Evolutionary conservation across 2,797 vertebrate genomes (phyloP), one percentile per base, ranked within the genome.

Genomic region (Pogonophryne albipinna): DNA sequence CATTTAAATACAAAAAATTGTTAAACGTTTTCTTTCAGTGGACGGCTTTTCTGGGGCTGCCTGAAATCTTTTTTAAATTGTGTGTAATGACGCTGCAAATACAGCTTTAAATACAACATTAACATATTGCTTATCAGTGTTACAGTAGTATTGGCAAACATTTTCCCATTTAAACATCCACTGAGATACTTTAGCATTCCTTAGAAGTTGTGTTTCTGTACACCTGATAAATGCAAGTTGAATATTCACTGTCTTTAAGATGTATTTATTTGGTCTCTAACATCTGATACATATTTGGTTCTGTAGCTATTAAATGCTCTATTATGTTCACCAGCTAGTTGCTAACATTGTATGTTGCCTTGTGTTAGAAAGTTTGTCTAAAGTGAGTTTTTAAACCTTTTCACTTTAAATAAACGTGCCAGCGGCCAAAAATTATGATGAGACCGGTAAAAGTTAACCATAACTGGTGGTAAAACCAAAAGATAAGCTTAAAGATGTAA

Each of bases 41-140:
- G 13, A 47, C 8, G 23, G 53, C 46, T 51, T 47, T 2, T 62
- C 42, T 41, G 44, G 10, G 47, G 34, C 44, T 15, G 4, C 15
- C 44, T 61, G 11, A 45, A 57, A 60, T 80, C 7, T 1, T 38
- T 66, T 82, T 63, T 34, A 31, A 71, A 27, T 27, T 60, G 45
- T 76, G 46, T 42, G 46, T 38, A 44, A 50, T 67, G 60, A 27
- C 10, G 9, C 10, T 53, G 53, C 5, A 45, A 27, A 65, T 59
- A 66, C 19, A 44, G 16, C 19, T 51, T 6, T 4, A 9, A 31
- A 58, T 10, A 53, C 41, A 62, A 34, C 2, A 53, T 8, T 31
- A 41, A 46, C n/a, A 12, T 19, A 23, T 57, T 9, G 8, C 34
- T 7, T 11, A 44, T 44, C 34, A 17, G 10, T 17, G 7, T 60